These are phyloP conservation scores for Atrichornis clamosus DNA, from an alignment of 2,113 vertebrate genomes.

Conservation along the genomic window DNA sequence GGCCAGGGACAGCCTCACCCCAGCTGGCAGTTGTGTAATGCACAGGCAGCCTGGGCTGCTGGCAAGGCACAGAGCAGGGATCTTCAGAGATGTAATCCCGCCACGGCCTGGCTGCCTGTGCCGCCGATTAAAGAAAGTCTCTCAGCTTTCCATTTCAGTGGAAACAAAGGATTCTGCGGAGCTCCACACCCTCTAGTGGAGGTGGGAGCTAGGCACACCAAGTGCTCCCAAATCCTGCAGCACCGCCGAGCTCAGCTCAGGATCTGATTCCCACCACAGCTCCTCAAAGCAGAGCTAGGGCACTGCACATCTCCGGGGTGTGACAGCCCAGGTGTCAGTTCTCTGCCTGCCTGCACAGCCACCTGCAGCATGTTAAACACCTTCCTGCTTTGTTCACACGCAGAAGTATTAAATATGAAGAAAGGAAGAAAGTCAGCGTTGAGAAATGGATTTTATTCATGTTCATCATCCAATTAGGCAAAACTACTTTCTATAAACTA, in stretches of 20 bases:
- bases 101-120: fast-evolving
- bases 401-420: background rate
- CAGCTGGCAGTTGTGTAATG: background rate
- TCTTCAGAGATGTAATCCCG: background rate
- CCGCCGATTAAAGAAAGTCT: background rate
- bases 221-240: background rate
- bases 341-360: background rate
- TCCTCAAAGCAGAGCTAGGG: background rate
- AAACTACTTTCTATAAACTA: background rate
- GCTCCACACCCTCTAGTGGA: conserved; percentile 53
- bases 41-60: background rate
- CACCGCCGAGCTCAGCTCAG: fast-evolving
- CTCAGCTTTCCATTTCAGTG: fast-evolving
- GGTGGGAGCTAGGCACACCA: background rate
- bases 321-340: background rate
- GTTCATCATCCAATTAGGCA: background rate
- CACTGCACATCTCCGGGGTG: background rate
- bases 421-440: background rate
- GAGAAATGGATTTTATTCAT: background rate
- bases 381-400: fast-evolving
- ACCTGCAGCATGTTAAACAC: background rate
- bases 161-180: background rate
- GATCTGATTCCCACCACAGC: too few species aligned
- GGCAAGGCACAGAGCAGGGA: background rate
- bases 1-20: background rate